Conservation (phyloP, 2,888 invertebrate genomes). For the Mimas tiliae region DNA sequence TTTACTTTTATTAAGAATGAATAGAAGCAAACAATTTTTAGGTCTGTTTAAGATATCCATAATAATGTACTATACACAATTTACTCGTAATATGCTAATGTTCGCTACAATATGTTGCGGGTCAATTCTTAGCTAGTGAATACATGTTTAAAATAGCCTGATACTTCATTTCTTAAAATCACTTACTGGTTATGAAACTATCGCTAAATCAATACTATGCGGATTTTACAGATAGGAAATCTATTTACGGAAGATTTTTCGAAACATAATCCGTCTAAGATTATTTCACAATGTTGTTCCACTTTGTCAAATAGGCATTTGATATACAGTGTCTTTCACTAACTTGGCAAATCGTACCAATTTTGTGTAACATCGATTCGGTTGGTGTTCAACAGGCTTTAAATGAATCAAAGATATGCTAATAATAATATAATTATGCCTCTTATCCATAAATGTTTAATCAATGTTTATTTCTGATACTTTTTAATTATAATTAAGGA, state of each 20-base stretch:
- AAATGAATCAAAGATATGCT: neutral
- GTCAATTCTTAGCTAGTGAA: neutral
- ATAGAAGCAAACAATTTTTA: too few species aligned
- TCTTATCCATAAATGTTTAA: too few species aligned
- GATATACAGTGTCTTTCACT: slow-evolving; percentile 14
- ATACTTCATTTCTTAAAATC: neutral
- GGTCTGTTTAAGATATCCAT: too few species aligned
- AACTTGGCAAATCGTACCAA: neutral
- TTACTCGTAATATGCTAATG: too few species aligned
- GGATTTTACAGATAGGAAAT: neutral
- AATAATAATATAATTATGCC: neutral
- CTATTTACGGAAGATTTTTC: slow-evolving; percentile 7
- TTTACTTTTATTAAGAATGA: too few species aligned
- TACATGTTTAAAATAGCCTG: neutral
- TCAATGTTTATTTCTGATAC: too few species aligned
- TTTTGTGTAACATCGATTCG: neutral
- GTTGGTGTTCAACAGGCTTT: neutral
- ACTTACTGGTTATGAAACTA: neutral
- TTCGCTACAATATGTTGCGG: too few species aligned
- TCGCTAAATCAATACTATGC: neutral
- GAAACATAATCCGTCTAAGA: slow-evolving; percentile 14
- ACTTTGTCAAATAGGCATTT: slow-evolving; percentile 7
- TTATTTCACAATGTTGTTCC: slow-evolving; percentile 18
- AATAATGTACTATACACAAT: too few species aligned
- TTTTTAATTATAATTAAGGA: too few species aligned